Conservation (phyloP, 2,797 vertebrate genomes). For the Poecilia velifera region DNA sequence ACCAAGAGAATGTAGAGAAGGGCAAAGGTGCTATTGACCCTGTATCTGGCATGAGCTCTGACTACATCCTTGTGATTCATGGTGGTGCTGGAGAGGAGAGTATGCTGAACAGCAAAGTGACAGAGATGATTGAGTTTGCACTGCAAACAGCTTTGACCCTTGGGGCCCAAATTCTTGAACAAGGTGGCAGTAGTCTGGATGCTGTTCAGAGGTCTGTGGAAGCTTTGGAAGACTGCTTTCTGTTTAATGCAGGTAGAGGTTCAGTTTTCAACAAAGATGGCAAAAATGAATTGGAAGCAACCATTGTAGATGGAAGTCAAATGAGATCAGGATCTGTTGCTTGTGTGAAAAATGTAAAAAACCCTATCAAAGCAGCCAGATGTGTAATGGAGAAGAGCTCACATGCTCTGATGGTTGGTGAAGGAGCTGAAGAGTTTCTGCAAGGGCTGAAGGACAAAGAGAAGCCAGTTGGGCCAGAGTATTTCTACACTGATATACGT, state of each 20-base stretch:
- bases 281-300: slow-evolving; percentile 83
- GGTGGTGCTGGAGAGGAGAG: slow-evolving; percentile 83
- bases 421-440: slow-evolving; percentile 80
- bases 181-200: slow-evolving; percentile 78
- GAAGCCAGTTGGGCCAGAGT: slow-evolving; percentile 68
- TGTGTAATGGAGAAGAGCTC: slow-evolving; percentile 76
- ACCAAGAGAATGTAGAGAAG: slow-evolving; percentile 22
- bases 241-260: slow-evolving; percentile 86
- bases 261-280: slow-evolving; percentile 83
- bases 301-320: slow-evolving; percentile 77
- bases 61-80: slow-evolving; percentile 80
- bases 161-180: slow-evolving; percentile 73
- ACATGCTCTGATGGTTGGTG: slow-evolving; percentile 75
- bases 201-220: slow-evolving; percentile 82
- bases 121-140: slow-evolving; percentile 79
- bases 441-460: slow-evolving; percentile 57
- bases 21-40: slow-evolving; percentile 20
- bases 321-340: slow-evolving; percentile 81
- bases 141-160: slow-evolving; percentile 77
- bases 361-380: slow-evolving; percentile 74
- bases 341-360: slow-evolving; percentile 76
- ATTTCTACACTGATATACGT: slow-evolving; percentile 82
- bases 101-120: slow-evolving; percentile 74
- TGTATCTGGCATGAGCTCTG: slow-evolving; percentile 33
- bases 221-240: slow-evolving; percentile 84